Conservation (phyloP, 2,113 vertebrate species). For the Podocnemis expansa region DNA sequence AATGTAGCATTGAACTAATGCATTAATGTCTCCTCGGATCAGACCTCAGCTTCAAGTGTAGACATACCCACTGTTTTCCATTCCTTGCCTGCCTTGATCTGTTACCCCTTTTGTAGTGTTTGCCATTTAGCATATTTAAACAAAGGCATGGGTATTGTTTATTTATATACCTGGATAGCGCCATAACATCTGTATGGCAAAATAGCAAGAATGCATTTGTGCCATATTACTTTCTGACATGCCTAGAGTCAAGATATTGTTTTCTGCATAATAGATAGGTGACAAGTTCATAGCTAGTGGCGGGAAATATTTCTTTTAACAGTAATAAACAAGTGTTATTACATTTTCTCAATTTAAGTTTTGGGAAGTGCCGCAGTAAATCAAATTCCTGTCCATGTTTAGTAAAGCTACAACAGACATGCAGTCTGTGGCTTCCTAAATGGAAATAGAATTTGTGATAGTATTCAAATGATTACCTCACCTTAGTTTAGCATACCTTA, state of each 20-base stretch:
- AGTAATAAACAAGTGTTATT: not conserved
- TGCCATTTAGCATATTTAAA: not conserved
- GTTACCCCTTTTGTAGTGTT: not conserved
- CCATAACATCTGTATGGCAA: not conserved
- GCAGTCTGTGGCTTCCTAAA: not conserved
- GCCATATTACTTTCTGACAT: not conserved
- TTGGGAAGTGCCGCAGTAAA: not conserved
- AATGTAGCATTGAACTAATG: no score
- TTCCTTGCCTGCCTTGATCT: not conserved
- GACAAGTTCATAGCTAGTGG: not conserved
- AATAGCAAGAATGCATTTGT: not conserved
- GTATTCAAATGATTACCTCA: not conserved
- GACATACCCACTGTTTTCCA: not conserved
- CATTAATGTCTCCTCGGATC: no score
- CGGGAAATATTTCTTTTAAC: not conserved
- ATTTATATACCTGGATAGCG: not conserved
- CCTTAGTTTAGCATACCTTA: not conserved
- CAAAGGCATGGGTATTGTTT: not conserved
- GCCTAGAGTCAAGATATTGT: not conserved
- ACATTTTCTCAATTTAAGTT: not conserved
- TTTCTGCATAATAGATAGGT: not conserved
- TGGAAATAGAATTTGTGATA: not conserved
- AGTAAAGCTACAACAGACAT: not conserved
- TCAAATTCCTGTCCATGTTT: not conserved
- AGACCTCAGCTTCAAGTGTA: not conserved